Conservation (phyloP, 2,888 invertebrate genomes). For the Cordilura impudica region DNA sequence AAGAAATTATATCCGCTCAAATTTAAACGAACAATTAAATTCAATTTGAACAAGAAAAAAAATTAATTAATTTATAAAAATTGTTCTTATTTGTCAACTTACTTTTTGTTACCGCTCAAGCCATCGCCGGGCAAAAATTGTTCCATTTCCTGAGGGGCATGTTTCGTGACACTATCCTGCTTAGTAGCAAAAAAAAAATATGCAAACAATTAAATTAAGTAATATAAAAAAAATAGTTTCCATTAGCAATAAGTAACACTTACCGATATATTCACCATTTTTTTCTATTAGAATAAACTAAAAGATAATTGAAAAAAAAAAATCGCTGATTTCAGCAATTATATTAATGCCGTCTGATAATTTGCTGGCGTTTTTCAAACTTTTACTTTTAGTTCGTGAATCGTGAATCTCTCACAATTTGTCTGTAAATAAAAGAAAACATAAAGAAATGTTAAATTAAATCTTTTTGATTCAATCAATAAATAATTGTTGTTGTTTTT, state of each 20-base stretch:
- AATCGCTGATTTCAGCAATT: background rate
- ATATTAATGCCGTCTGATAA: conserved; percentile 2
- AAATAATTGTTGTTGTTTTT: too few species aligned
- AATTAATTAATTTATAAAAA: background rate
- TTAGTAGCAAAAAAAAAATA: conserved; percentile 29
- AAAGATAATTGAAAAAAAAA: background rate
- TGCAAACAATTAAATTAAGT: conserved; percentile 27
- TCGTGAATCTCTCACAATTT: conserved; percentile 1
- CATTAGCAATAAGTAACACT: conserved; percentile 62
- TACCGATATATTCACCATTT: conserved; percentile 76
- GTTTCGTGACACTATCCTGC: conserved; percentile 74
- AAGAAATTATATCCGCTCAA: conserved; percentile 51
- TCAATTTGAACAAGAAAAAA: background rate
- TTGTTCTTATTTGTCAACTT: conserved; percentile 64
- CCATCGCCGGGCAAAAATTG: conserved; percentile 87
- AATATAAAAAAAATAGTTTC: too few species aligned
- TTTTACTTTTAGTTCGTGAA: background rate
- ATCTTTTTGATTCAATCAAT: conserved; percentile 34
- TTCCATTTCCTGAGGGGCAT: conserved; percentile 85
- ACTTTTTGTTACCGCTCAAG: conserved; percentile 70
- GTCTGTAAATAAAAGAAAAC: conserved; percentile 24
- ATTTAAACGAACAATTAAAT: conserved; percentile 26
- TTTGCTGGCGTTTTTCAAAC: conserved; percentile 1
- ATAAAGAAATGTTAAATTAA: conserved; percentile 20
- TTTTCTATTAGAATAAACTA: conserved; percentile 22